Base-by-base conservation (phyloP, 35 echinoderm and acorn worm genomes). In the Acanthaster planci region DNA sequence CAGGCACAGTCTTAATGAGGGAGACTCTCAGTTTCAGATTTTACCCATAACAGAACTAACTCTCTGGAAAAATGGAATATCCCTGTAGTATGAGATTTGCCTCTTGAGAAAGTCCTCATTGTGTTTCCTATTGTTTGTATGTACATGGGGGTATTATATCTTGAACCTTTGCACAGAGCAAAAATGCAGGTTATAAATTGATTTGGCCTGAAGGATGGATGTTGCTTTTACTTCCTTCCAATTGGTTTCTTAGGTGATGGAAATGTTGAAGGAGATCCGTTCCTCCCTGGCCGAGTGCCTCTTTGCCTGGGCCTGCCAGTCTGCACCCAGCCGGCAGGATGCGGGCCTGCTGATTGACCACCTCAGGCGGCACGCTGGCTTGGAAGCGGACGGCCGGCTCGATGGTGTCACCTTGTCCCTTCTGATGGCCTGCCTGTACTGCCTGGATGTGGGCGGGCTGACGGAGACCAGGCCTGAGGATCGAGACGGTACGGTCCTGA, bases 241-340 rank as follows among this genome's bases (percentile, higher is more conserved):
- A 55, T 72, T 76, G 2, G 7, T 50, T 40, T 90, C 12, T 5
- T 2, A 92, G 85, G 76, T 92, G 39, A 77, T 44, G 51, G 90
- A 87, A 78, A 86, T 92, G 35, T 76, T 97, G 23, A 92, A 78
- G 50, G 95, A 85, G 15, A 87, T 93, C 35, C 88, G 96, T 55
- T 68, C 77, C 18, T 94, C 85, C 27, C 86, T 99, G 6, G 84
- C 96, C 1, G 92, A 94, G 23, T 99, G 88, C 40, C 80, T 99
- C 23, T 99, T 88, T 52, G 82, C 88, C 76, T 89, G 85, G 80
- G 85, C 96, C 52, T 93, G 91, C 60, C 92, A 94, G 77, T 91
- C 90, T 3, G 84, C 88, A 8, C 77, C 91, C 8, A 30, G n/a
- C 2, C 64, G 80, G 23, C 39, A 93, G 67, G 89, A 94, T 22